Base-by-base conservation (phyloP, 2,113 vertebrate species). In the Oostethus manadensis region DNA sequence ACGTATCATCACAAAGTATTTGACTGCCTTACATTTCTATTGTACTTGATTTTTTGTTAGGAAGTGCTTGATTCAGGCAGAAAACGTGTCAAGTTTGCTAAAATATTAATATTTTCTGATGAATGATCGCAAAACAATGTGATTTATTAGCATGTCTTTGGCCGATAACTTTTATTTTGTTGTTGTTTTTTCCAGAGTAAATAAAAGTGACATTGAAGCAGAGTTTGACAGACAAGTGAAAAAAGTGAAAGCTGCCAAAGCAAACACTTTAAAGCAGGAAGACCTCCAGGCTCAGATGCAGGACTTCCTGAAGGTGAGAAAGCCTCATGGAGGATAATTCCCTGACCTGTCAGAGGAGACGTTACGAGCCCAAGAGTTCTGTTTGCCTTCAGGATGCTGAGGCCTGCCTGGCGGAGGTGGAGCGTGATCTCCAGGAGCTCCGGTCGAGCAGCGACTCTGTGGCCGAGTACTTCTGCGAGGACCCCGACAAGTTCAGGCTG, bases 381-480 rank as follows among this genome's bases (percentile, higher is more conserved):
- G 13, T 18, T 51, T 67, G 58, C 8, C 22, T 3, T 47, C 15
- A 92, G 90, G 63, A 82, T 50, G 86, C 89, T 0, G 88, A 88
- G 40, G 47, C 59, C 51, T 78, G 63, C 47, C 62, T 92, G 55
- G 61, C 40, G 44, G 71, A 89, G 64, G 74, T 76, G 0, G 68
- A 88, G 44, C 29, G 7, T 0, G 71, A 84, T 15, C 77, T 90
- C 21, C 61, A 81, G 59, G 59, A 70, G 10, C 40, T 92, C 20
- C 76, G 79, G 64, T 58, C 72, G 0, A 50, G 83, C 29, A 89
- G 73, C 18, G 71, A 84, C 38, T 73, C 81, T 7, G 88, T 92
- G 58, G 88, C 89, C 0, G 85, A 88, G 18, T 92, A 88, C 77
- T 88, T 90, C 73, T 91, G 90, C 62, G 90, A 92, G 68, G 88